phyloP scores from a whole-genome alignment of 2,888 invertebrate species.

The Eupithecia subfuscata region DNA sequence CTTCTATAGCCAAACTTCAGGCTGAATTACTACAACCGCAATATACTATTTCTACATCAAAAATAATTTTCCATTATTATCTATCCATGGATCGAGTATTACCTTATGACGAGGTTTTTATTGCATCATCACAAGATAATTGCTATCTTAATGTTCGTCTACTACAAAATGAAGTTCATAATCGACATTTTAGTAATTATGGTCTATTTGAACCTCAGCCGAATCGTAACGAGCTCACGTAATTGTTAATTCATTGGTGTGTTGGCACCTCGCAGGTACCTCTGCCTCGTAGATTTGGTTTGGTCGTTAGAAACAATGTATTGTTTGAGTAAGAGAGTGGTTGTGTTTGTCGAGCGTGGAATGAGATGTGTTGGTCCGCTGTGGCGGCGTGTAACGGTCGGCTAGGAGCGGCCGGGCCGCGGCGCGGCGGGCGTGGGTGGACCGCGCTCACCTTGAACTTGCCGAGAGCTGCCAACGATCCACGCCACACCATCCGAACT shows the following conservation, averaged over 20 bases:
- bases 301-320: conserved; percentile 57
- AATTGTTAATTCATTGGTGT: conserved; percentile 53
- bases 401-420: conserved; percentile 45
- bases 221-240: conserved; percentile 36
- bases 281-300: conserved; percentile 44
- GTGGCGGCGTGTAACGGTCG: conserved; percentile 76
- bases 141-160: conserved; percentile 39
- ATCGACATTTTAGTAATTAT: conserved; percentile 34
- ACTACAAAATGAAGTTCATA: conserved; percentile 35
- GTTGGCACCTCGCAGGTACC: conserved; percentile 51
- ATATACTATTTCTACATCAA: not conserved
- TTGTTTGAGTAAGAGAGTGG: conserved; percentile 61
- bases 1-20: not conserved
- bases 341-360: conserved; percentile 48
- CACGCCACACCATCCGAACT: conserved; percentile 45
- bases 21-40: not conserved
- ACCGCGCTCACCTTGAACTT: conserved; percentile 83
- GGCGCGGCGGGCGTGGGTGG: conserved; percentile 79
- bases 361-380: conserved; percentile 60
- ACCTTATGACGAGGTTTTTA: conserved; percentile 37
- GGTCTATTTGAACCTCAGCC: conserved; percentile 4
- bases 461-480: conserved; percentile 68
- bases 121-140: conserved; percentile 35
- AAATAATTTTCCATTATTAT: conserved; percentile 15
- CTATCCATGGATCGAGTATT: conserved; percentile 21